Evolutionary conservation across 2,113 vertebrate genomes (phyloP), one percentile per base, ranked within the genome.

Genomic region (Sterrhoptilus dennistouni): DNA sequence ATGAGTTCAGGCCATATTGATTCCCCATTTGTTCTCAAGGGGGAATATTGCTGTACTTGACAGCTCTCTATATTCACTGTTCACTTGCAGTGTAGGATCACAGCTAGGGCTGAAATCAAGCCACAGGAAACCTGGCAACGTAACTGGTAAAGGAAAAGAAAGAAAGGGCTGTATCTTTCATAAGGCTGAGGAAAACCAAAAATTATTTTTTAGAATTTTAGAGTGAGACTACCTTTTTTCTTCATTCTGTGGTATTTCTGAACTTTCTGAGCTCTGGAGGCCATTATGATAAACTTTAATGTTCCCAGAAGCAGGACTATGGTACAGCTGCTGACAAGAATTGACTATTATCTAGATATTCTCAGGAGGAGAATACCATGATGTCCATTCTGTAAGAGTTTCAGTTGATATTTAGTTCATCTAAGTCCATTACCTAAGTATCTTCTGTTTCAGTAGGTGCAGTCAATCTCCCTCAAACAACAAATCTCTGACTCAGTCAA

Each of bases 401-500:
- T 83, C 65, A 70, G 63, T 40, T 78, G 75, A 40, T 71, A 45
- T 75, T 93, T 93, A 68, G 29, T 49, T 89, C 83, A 75, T 93
- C 84, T 83, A 75, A 91, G 84, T 74, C 74, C 54, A 85, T 94
- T 95, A 90, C 60, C 64, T 76, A 78, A 76, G 81, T 38, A 64
- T 35, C 31, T 91, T 91, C 68, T 94, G 35, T 90, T 93, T 92
- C 70, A 76, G 40, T n/a, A 78, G 35, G 31, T 69, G 50, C 70
- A 94, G 68, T 96, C 91, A 88, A 57, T 92, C 61, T 94, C 91
- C 87, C 87, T 76, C 54, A 69, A 83, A 40, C 11, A 75, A 72
- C 0, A 0, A 87, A 81, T 50, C 61, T 87, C n/a, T 54, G 53
- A 79, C 64, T 89, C 75, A 86, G 68, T 97, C 96, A 95, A 96